Evolutionary conservation across 2,797 vertebrate genomes (phyloP).

Genomic region (Triplophysa bombifrons): DNA sequence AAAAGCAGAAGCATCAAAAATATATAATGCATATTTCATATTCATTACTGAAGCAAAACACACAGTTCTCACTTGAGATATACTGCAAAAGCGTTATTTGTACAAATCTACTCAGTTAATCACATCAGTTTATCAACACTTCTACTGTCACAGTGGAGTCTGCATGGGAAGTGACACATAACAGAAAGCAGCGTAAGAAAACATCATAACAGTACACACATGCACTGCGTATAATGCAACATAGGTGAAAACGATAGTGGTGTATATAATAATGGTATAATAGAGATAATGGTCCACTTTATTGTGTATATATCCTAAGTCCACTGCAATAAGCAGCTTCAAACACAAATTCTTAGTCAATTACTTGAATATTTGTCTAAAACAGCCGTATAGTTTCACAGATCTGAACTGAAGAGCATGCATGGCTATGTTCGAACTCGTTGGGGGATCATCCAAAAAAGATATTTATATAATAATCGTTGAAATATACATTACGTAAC

Average conservation of each 20-base stretch:
- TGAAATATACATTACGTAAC: not conserved
- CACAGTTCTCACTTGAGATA: not conserved
- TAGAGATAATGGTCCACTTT: not conserved
- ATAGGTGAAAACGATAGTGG: not conserved
- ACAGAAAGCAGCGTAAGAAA: not conserved
- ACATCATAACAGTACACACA: not conserved
- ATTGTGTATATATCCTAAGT: not conserved
- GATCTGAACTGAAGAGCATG: constrained; percentile 9
- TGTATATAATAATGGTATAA: too few species aligned
- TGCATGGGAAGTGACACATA: not conserved
- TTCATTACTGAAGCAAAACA: not conserved
- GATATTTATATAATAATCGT: not conserved
- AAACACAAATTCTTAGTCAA: not conserved
- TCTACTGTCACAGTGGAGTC: not conserved
- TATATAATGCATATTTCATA: not conserved
- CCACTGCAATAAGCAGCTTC: not conserved
- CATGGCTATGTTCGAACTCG: constrained; percentile 19
- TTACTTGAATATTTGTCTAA: not conserved
- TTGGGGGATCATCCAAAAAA: not conserved
- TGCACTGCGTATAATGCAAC: not conserved
- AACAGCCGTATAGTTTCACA: not conserved
- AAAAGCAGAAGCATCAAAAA: not conserved
- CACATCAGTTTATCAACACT: not conserved
- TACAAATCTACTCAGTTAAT: too few species aligned
- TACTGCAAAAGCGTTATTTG: not conserved